Evolutionary conservation across 2,113 vertebrate genomes (phyloP), one percentile per base, ranked within the genome.

Genomic region (Acrocephalus kingi): DNA sequence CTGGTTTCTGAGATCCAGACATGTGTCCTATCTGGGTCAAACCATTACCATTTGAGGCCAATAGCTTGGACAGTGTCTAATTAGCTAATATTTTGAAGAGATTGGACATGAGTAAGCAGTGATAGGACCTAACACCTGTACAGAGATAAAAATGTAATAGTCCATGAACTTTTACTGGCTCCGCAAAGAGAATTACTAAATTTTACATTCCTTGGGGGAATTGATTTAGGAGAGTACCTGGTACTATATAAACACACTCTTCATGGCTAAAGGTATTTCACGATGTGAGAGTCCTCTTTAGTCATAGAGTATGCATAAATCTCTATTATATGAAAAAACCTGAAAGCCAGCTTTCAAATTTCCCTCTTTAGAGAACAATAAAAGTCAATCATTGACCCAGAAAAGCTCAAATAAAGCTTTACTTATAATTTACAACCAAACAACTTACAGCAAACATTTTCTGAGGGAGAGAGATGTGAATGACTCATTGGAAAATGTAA

Each of bases 351-450:
- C 41, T 84, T 84, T 64, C n/a, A 76, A 61, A 89, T 84, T 89
- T 94, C 35, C 17, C 35, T 62, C 59, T 69, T 30, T 15, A 58
- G 85, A 80, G 59, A 88, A 75, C 43, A 93, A 73, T 68, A 76
- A 43, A 87, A 94, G 71, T 79, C 25, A 62, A 62, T 62, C 31
- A 58, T 66, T 87, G 81, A 92, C 78, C 78, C 39, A 87, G 63
- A 93, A 94, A 79, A 94, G 43, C 63, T 85, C 67, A 83, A 69
- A 56, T 72, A 75, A 71, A 87, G 46, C 54, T 89, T 89, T 54
- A 56, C 12, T 58, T 76, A 45, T 39, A 69, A 76, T 77, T 89
- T 90, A 56, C 58, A 58, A 85, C 41, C 28, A 85, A 90, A 87
- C 28, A 81, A 61, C 37, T 92, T 74, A 35, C 28, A 74, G 64